These are phyloP conservation scores for Crypturellus undulatus DNA, from an alignment of 2,113 vertebrate genomes.

Conservation along the genomic window DNA sequence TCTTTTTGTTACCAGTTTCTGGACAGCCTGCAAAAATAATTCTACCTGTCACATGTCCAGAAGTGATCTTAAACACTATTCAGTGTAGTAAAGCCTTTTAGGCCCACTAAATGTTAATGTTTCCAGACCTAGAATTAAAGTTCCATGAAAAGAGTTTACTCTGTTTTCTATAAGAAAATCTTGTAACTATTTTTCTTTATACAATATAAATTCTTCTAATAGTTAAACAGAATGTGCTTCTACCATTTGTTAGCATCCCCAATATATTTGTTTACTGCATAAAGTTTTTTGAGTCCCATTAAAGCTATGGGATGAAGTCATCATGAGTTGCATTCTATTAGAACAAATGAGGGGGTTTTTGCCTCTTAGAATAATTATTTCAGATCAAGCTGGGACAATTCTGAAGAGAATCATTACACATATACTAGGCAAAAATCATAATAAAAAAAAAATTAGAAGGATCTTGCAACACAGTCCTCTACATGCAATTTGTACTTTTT, in stretches of 20 bases:
- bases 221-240: not conserved
- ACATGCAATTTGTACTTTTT: not conserved
- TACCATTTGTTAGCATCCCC: not conserved
- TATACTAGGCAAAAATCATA: constrained; percentile 44
- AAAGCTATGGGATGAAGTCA: constrained; percentile 22
- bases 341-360: constrained; percentile 35
- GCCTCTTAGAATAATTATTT: constrained; percentile 57
- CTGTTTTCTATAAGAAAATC: not conserved
- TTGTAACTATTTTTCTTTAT: not conserved
- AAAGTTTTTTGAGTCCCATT: constrained; percentile 38
- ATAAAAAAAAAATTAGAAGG: constrained; percentile 3
- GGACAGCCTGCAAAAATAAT: not conserved
- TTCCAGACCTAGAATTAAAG: not conserved
- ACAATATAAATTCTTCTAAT: not conserved
- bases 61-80: not conserved
- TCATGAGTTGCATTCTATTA: constrained; percentile 51
- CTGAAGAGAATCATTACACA: constrained; percentile 54
- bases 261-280: constrained; percentile 15
- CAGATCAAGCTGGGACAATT: constrained; percentile 53
- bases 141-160: not conserved
- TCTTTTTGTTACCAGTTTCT: not conserved
- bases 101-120: not conserved
- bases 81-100: not conserved
- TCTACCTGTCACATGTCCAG: not conserved
- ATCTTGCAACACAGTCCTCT: not conserved